Conservation (phyloP, 2,888 invertebrate genomes). For the Drosophila anceps region DNA sequence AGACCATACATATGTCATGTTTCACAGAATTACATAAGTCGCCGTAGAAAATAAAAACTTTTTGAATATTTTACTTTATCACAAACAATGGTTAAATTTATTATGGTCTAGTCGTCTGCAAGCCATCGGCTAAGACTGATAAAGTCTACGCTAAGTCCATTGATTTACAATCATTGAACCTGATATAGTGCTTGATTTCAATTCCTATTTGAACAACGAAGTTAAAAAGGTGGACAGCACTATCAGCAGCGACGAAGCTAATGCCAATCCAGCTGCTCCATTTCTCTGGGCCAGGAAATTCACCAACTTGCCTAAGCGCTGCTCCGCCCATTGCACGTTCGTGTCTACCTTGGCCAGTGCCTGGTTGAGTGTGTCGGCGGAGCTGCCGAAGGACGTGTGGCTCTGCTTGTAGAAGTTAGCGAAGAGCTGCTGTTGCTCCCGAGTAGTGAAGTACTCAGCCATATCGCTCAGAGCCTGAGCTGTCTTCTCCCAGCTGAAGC, state of each 20-base stretch:
- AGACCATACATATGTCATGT: no score
- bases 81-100: background rate
- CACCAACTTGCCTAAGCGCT: conserved; percentile 58
- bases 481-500: conserved; percentile 59
- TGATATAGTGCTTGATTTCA: background rate
- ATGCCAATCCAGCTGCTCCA: conserved; percentile 37
- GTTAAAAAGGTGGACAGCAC: conserved; percentile 18
- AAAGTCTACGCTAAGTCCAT: background rate
- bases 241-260: conserved; percentile 15
- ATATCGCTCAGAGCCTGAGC: conserved; percentile 69
- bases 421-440: conserved; percentile 58
- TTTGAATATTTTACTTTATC: background rate
- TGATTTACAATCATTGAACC: background rate
- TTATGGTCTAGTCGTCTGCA: background rate
- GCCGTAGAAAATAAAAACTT: background rate
- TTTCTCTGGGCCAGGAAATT: conserved; percentile 63
- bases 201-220: conserved; percentile 18
- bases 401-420: conserved; percentile 60
- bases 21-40: no score
- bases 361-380: conserved; percentile 44
- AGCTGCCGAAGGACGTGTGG: conserved; percentile 60
- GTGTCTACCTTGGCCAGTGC: conserved; percentile 69
- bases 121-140: background rate
- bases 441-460: conserved; percentile 73
- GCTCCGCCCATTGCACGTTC: conserved; percentile 81